Evolutionary conservation across 2,113 vertebrate genomes (phyloP).

Genomic region (Leptocoma aspasia): DNA sequence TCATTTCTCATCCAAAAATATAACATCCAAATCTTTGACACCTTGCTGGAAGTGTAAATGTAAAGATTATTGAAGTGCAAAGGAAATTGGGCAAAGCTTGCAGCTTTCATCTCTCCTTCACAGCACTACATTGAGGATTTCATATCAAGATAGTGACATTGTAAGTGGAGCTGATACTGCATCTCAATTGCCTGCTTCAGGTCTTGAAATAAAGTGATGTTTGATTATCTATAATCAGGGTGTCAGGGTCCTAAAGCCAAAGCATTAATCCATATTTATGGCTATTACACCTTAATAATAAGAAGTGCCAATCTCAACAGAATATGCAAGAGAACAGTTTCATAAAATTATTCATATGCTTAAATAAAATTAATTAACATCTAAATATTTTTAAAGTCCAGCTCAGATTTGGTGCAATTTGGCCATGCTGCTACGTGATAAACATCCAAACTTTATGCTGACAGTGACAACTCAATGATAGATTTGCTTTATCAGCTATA

Average conservation of each 20-base stretch:
- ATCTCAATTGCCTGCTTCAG: background rate
- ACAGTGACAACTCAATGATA: background rate
- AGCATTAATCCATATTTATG: background rate
- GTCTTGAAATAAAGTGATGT: background rate
- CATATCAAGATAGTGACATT: background rate
- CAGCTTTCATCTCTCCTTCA: background rate
- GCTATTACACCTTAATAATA: background rate
- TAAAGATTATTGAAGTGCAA: conserved; percentile 22
- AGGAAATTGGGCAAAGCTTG: background rate
- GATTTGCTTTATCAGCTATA: background rate
- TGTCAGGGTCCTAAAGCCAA: background rate
- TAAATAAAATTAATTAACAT: background rate
- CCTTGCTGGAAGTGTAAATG: background rate
- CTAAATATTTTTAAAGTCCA: background rate
- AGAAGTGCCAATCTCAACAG: background rate
- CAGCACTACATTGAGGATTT: background rate
- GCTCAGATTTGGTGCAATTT: background rate
- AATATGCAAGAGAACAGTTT: background rate
- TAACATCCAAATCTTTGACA: background rate
- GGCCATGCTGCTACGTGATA: background rate
- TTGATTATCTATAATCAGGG: background rate
- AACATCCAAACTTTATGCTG: background rate
- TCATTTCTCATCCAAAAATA: conserved; percentile 21
- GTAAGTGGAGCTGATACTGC: background rate
- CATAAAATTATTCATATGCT: background rate